Percentiles rank a stretch among this genome's conserved stretches.
Conservation (phyloP, 2,888 invertebrate genomes). For the Nomada fucata region DNA sequence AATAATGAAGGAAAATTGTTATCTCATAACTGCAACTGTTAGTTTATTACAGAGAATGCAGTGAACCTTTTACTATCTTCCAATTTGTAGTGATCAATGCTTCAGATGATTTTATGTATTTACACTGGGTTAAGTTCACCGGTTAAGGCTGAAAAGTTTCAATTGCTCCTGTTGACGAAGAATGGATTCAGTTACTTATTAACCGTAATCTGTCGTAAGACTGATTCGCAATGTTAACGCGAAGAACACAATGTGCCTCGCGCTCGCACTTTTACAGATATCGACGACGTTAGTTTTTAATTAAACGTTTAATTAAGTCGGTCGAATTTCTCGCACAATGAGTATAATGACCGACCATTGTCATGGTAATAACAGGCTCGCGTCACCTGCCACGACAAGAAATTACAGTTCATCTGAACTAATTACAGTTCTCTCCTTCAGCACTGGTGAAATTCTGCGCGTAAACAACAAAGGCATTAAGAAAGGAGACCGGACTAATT, state of each 20-base stretch:
- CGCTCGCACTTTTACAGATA: background rate
- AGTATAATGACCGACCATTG: slow-evolving; percentile 44
- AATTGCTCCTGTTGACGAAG: slow-evolving; percentile 8
- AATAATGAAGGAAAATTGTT: too few relatives aligned
- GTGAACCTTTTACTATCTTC: too few relatives aligned
- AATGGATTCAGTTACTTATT: background rate
- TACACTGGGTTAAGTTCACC: background rate
- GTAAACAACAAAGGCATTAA: slow-evolving; percentile 22
- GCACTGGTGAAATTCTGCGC: slow-evolving; percentile 27
- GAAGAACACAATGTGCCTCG: background rate
- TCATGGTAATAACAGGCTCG: slow-evolving; percentile 45
- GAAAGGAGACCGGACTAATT: slow-evolving; percentile 27
- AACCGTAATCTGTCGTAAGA: background rate
- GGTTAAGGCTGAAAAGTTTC: slow-evolving; percentile 16
- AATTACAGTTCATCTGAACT: slow-evolving; percentile 36
- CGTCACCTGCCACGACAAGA: slow-evolving; percentile 47
- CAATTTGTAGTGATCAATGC: too few relatives aligned
- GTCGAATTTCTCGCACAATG: slow-evolving; percentile 32
- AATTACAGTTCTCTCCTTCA: slow-evolving; percentile 36
- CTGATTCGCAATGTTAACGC: slow-evolving; percentile 10
- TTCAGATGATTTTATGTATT: background rate
- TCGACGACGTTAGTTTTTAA: slow-evolving; percentile 28
- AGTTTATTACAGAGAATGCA: too few relatives aligned
- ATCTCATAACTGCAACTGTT: too few relatives aligned
- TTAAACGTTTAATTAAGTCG: slow-evolving; percentile 44